These are phyloP conservation scores for Eilema sororculum DNA, from an alignment of 2,888 invertebrate species.

Conservation along the genomic window DNA sequence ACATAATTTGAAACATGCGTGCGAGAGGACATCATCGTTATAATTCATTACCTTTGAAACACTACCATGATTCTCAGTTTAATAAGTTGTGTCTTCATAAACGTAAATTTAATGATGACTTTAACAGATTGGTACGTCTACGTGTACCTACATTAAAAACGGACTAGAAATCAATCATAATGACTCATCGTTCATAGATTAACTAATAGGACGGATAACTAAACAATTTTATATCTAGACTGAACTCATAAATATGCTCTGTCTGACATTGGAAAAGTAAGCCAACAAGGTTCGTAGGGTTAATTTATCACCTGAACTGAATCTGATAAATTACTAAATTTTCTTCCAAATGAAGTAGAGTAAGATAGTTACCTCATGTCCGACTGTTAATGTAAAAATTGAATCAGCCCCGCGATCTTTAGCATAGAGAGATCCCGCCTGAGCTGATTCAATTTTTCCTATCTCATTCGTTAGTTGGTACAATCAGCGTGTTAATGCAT, in stretches of 20 bases:
- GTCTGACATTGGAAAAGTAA: neutral
- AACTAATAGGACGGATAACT: constrained; percentile 2
- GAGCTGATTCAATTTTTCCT: no score
- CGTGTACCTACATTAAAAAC: constrained; percentile 17
- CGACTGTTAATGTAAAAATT: neutral
- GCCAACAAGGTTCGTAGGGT: neutral
- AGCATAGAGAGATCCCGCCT: no score
- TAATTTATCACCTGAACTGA: neutral
- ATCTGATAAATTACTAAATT: neutral
- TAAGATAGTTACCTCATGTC: no score
- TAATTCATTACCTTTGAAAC: constrained; percentile 67
- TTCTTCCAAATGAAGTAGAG: neutral
- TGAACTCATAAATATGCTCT: neutral
- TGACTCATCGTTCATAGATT: neutral
- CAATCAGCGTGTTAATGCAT: neutral
- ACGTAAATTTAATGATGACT: constrained; percentile 44
- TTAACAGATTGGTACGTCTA: constrained; percentile 26
- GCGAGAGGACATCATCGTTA: constrained; percentile 64
- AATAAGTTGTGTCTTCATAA: constrained; percentile 43
- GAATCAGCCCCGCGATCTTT: neutral
- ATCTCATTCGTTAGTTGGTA: no score
- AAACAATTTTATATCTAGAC: neutral
- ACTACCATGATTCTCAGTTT: constrained; percentile 53
- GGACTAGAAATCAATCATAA: constrained; percentile 13
- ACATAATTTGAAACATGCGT: constrained; percentile 78